A percentile compares a stretch with the other conserved stretches of the same genome.
phyloP scores from a whole-genome alignment of 2,113 vertebrate genomes.

The Sceloporus tristichus region DNA sequence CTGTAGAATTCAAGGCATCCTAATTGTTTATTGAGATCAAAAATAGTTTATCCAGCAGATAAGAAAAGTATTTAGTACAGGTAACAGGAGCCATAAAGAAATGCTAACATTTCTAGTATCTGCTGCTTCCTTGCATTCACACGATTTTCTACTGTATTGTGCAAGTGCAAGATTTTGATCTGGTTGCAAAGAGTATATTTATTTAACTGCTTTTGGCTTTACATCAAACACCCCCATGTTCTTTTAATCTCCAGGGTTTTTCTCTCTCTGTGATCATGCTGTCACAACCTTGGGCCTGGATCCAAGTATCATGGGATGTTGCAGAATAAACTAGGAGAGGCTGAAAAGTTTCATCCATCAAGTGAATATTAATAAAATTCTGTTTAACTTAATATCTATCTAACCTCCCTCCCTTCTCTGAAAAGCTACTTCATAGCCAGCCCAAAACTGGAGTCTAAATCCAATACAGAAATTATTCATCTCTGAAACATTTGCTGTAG shows the following conservation, averaged over 20 bases:
- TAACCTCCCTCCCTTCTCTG: neutral
- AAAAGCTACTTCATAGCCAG: neutral
- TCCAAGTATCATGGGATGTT: neutral
- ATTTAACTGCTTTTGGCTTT: neutral
- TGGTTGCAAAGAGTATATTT: neutral
- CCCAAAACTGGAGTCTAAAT: neutral
- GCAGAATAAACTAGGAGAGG: neutral
- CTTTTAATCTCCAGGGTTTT: conserved; percentile 5
- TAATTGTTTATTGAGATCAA: neutral
- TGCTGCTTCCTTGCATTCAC: neutral
- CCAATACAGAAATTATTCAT: neutral
- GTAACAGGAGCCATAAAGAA: neutral
- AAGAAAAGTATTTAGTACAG: neutral
- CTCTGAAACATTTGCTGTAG: fast-evolving
- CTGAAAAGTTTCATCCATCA: conserved; percentile 27
- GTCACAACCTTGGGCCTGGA: conserved; percentile 16
- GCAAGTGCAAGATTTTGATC: neutral
- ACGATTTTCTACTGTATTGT: neutral
- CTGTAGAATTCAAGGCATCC: fast-evolving
- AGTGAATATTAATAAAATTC: conserved; percentile 35
- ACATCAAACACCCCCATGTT: neutral
- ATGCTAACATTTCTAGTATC: neutral
- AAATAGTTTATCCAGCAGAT: neutral
- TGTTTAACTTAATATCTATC: conserved; percentile 7
- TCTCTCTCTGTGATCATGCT: neutral